Conservation (phyloP, 2,113 vertebrate genomes). For the Nycticebus coucang region DNA sequence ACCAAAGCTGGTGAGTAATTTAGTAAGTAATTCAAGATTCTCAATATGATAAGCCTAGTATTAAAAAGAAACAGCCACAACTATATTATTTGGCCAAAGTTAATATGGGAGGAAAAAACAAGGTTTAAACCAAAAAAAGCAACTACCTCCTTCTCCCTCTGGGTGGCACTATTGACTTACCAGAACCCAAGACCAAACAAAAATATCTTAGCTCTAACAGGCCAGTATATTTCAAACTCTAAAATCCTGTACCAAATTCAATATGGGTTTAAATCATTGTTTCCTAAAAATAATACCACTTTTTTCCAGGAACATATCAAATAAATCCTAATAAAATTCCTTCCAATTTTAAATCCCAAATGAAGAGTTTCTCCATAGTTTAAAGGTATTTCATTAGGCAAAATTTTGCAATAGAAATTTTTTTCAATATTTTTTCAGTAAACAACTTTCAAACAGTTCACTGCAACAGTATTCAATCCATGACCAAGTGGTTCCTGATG, state of each 20-base stretch:
- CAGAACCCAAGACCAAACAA: neutral
- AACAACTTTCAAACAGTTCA: slow-evolving; percentile 15
- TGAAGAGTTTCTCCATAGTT: neutral
- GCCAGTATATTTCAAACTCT: neutral
- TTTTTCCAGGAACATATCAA: neutral
- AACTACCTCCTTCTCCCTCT: slow-evolving; percentile 65
- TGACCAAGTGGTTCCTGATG: neutral
- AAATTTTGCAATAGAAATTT: neutral
- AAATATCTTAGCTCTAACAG: neutral
- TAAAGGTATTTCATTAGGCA: neutral
- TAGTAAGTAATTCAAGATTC: slow-evolving; percentile 26
- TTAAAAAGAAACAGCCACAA: neutral
- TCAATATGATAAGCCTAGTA: neutral
- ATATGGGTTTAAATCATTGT: neutral
- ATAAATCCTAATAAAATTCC: neutral
- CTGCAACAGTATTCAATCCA: neutral
- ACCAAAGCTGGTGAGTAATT: slow-evolving; percentile 25
- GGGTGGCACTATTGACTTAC: slow-evolving; percentile 80
- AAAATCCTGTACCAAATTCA: slow-evolving; percentile 33
- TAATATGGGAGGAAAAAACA: neutral
- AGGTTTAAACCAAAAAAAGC: neutral
- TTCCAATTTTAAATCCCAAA: slow-evolving; percentile 50
- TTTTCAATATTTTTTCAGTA: neutral
- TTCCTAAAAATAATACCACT: neutral
- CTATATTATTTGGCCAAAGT: slow-evolving; percentile 39